Conservation (phyloP, 2,113 vertebrate genomes). For the Myiozetetes cayanensis region DNA sequence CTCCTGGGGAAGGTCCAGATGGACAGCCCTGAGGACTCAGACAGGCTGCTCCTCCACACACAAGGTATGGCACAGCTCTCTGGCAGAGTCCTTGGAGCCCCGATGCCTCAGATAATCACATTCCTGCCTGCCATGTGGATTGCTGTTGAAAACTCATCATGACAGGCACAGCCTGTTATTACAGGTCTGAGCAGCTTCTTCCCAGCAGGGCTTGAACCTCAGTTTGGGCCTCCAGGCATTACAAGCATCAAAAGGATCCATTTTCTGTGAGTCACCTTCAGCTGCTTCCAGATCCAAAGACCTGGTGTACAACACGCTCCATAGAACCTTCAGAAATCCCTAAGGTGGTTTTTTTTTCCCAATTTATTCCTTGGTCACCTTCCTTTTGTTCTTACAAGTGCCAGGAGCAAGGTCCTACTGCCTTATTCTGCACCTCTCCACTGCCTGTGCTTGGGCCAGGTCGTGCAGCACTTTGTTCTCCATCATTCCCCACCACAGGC, state of each 20-base stretch:
- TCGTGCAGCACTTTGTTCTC: neutral
- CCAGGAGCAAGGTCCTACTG: neutral
- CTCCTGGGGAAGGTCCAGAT: neutral
- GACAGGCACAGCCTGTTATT: constrained; percentile 47
- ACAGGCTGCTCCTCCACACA: neutral
- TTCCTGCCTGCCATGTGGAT: neutral
- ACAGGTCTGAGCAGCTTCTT: constrained; percentile 49
- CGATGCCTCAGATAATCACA: neutral
- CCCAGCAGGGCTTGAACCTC: constrained; percentile 32
- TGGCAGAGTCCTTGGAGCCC: neutral
- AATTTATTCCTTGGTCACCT: neutral
- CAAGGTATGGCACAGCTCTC: neutral
- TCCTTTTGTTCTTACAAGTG: neutral
- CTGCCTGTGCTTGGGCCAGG: neutral
- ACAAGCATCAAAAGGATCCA: neutral
- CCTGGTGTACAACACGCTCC: neutral
- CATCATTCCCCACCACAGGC: neutral
- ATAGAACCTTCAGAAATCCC: neutral
- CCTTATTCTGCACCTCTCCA: neutral
- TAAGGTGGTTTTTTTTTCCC: neutral
- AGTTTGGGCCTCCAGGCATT: neutral
- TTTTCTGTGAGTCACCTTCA: neutral
- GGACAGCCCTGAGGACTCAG: constrained; percentile 17
- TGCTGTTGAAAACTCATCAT: neutral
- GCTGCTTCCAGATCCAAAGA: neutral